Evolutionary conservation across 2,888 invertebrate genomes (phyloP).

Genomic region (Eilema depressum): DNA sequence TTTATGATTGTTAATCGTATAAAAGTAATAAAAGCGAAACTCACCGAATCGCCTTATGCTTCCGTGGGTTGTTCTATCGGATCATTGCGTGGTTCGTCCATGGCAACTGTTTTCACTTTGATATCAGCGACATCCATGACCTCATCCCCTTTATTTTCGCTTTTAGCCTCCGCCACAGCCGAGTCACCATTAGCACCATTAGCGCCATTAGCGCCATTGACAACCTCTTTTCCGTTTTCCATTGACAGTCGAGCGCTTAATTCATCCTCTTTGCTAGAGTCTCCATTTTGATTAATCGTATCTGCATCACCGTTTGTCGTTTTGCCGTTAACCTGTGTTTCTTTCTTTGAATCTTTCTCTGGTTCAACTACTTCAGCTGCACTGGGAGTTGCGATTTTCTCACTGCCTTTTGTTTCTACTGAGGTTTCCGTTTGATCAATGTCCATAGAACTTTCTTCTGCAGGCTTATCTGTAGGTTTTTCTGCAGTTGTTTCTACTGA

Average conservation of each 20-base stretch:
- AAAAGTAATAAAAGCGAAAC: slow-evolving; percentile 44
- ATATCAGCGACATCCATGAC: slow-evolving; percentile 75
- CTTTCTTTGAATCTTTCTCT: slow-evolving; percentile 59
- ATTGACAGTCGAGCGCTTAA: slow-evolving; percentile 73
- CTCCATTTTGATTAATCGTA: slow-evolving; percentile 68
- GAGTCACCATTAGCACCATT: slow-evolving; percentile 66
- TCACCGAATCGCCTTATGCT: slow-evolving; percentile 80
- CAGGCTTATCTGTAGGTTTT: slow-evolving; percentile 26
- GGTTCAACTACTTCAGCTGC: slow-evolving; percentile 49
- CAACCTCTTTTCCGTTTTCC: slow-evolving; percentile 69
- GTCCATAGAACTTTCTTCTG: slow-evolving; percentile 29
- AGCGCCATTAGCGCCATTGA: slow-evolving; percentile 68
- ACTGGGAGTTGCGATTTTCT: slow-evolving; percentile 42
- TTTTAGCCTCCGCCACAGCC: slow-evolving; percentile 66
- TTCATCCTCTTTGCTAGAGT: slow-evolving; percentile 69
- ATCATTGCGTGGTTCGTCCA: slow-evolving; percentile 77
- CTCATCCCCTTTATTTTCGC: slow-evolving; percentile 69
- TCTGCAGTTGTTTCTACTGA: slow-evolving; percentile 27
- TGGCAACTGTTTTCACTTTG: slow-evolving; percentile 86
- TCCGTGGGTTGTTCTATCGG: slow-evolving; percentile 84
- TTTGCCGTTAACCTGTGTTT: slow-evolving; percentile 75
- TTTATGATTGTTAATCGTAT: not conserved
- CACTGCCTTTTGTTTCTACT: slow-evolving; percentile 33
- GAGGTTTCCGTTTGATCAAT: slow-evolving; percentile 7
- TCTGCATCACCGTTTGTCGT: slow-evolving; percentile 68